phyloP scores from a whole-genome alignment of 2,797 vertebrate genomes.

The Mormyrops attenuatus region DNA sequence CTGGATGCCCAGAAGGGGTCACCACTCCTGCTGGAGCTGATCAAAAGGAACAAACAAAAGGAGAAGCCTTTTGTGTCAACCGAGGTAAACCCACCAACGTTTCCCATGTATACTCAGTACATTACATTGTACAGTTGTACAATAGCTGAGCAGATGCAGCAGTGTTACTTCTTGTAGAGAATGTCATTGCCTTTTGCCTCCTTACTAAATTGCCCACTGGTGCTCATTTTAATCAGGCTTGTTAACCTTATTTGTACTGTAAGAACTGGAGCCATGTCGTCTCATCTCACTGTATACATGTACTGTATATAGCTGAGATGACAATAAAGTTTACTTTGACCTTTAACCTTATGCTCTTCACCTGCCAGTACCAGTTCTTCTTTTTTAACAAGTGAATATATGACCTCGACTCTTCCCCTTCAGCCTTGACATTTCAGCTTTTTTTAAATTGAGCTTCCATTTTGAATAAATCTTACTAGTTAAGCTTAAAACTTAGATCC shows the following conservation, averaged over 20 bases:
- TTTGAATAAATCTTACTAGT: not conserved
- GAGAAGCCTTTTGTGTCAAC: slow-evolving; percentile 35
- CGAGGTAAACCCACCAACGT: slow-evolving; percentile 43
- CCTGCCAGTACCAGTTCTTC: not conserved
- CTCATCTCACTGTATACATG: no score
- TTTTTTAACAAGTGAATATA: not conserved
- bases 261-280: no score
- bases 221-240: not conserved
- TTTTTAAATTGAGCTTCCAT: not conserved
- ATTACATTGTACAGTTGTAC: not conserved
- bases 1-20: slow-evolving; percentile 52
- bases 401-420: not conserved
- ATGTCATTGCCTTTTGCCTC: not conserved
- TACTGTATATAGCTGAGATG: no score
- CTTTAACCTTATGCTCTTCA: not conserved
- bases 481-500: not conserved
- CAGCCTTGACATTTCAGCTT: not conserved
- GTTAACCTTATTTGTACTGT: not conserved
- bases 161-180: not conserved
- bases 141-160: not conserved
- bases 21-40: slow-evolving; percentile 64
- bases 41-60: slow-evolving; percentile 60
- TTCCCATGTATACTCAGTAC: not conserved
- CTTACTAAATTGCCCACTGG: not conserved
- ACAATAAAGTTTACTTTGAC: no score